phyloP scores from a whole-genome alignment of 2,888 invertebrate species.

The Hemaris fuciformis region DNA sequence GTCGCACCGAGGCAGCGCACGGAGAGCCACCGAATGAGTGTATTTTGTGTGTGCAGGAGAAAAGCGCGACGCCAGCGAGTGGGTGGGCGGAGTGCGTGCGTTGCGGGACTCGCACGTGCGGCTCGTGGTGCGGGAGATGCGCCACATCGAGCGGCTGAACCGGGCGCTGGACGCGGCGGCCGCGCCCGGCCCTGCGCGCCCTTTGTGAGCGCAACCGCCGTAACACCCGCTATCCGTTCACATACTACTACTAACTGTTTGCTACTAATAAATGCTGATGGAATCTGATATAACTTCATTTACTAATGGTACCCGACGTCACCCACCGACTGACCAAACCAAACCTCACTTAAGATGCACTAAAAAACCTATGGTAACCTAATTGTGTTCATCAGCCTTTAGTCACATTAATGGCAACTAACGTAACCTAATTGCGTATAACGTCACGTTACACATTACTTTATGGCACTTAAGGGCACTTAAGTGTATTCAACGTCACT shows the following conservation, averaged over 20 bases:
- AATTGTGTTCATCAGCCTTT: too few relatives aligned
- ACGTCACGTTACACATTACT: too few relatives aligned
- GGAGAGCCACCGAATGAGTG: not conserved
- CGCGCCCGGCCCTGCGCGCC: not conserved
- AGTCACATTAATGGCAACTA: too few relatives aligned
- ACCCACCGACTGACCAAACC: too few relatives aligned
- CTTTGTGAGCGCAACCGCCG: not conserved
- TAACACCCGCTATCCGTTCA: not conserved
- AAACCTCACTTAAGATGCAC: too few relatives aligned
- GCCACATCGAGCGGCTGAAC: constrained; percentile 55
- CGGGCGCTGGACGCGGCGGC: constrained; percentile 43
- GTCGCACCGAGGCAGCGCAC: not conserved
- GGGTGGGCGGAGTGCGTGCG: constrained; percentile 50
- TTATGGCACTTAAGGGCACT: too few relatives aligned
- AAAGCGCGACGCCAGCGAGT: constrained; percentile 23
- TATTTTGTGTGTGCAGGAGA: not conserved
- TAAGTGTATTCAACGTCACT: too few relatives aligned
- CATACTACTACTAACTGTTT: not conserved
- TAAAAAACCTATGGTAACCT: too few relatives aligned
- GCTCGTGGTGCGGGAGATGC: constrained; percentile 52
- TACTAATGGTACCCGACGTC: too few relatives aligned
- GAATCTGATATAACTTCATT: too few relatives aligned
- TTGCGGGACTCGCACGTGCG: constrained; percentile 58
- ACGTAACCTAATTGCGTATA: too few relatives aligned
- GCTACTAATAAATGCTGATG: not conserved